Base-by-base conservation (phyloP, 2,888 invertebrate species). In the Chrysolina americana region DNA sequence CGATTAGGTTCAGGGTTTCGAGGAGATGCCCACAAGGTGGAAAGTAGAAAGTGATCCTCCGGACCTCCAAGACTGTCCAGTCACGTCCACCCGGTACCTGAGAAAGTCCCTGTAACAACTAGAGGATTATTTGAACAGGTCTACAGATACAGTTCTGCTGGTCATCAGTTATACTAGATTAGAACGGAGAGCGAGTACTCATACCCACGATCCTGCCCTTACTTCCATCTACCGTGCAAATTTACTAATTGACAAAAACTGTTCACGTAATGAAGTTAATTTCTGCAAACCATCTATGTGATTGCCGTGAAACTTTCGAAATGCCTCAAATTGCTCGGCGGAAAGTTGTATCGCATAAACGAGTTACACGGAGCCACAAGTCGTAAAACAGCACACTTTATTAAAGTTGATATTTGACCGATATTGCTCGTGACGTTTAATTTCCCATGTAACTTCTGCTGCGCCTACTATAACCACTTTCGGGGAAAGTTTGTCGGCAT, bases 401-500 rank as follows among this genome's bases (percentile, higher is more conserved):
- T 80, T 80, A 78, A 79, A 78, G 77, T 77, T 78, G 76, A 76
- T 78, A 80, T 77, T 76, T 70, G 74, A 68, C 69, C 72, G 79
- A 77, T 78, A 80, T 78, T 77, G 76, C 73, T 78, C 68, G 75
- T 78, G 75, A 78, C 80, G 75, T 77, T 75, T 71, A 71, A 75
- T 75, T 74, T 65, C 66, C 63, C 62, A n/a, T 53, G 53, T 70
- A 63, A 63, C 70, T 74, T 74, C 70, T 68, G 66, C 63, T 47
- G 44, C 53, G 64, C 63, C 63, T 70, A 74, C 62, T 68, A 70
- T 36, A 36, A 50, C 17, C 28, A 50, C 59, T 59, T n/a, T 53
- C 53, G 8, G 59, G 21, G 6, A 23, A 56, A 21, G 23, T 56
- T 56, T 2, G 11, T 15, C 36, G 36, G n/a, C 8, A n/a, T 8